phyloP scores from a whole-genome alignment of 2,888 invertebrate genomes.

The Apoda limacodes region DNA sequence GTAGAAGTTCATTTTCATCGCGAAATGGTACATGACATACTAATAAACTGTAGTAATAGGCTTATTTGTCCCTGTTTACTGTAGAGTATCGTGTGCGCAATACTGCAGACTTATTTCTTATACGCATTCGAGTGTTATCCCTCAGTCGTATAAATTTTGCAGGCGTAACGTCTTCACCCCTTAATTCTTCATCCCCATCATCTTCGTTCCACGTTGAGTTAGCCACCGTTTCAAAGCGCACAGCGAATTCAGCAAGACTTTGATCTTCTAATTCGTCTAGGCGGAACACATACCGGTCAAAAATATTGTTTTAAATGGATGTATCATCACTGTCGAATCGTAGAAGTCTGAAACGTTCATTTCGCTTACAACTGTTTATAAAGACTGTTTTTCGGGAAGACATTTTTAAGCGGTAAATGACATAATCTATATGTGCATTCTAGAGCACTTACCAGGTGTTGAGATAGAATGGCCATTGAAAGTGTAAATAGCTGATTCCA shows the following conservation, averaged over 20 bases:
- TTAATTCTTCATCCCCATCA: slow-evolving; percentile 20
- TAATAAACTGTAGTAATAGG: slow-evolving; percentile 20
- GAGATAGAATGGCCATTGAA: slow-evolving; percentile 22
- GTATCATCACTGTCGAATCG: slow-evolving; percentile 23
- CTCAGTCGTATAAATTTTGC: slow-evolving; percentile 18
- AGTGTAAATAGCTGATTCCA: slow-evolving; percentile 23
- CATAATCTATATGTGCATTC: slow-evolving; percentile 29
- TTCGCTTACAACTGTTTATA: slow-evolving; percentile 25
- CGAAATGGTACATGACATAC: slow-evolving; percentile 25
- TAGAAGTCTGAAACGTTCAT: slow-evolving; percentile 25
- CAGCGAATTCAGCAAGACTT: slow-evolving; percentile 26
- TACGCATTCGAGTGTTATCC: slow-evolving; percentile 23
- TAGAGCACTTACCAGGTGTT: slow-evolving; percentile 23
- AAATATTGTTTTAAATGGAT: slow-evolving; percentile 20
- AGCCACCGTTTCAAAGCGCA: slow-evolving; percentile 22
- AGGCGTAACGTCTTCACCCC: slow-evolving; percentile 15
- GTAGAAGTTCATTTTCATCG: slow-evolving; percentile 17
- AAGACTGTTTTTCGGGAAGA: slow-evolving; percentile 22
- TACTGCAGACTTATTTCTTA: slow-evolving; percentile 26
- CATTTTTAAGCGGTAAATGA: slow-evolving; percentile 23
- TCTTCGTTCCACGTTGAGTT: slow-evolving; percentile 19
- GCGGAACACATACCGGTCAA: slow-evolving; percentile 20
- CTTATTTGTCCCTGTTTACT: slow-evolving; percentile 22
- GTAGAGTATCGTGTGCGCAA: slow-evolving; percentile 25
- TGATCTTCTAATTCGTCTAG: slow-evolving; percentile 19